These are phyloP conservation scores for Parambassis ranga DNA, from an alignment of 2,797 vertebrate genomes.

Conservation along the genomic window DNA sequence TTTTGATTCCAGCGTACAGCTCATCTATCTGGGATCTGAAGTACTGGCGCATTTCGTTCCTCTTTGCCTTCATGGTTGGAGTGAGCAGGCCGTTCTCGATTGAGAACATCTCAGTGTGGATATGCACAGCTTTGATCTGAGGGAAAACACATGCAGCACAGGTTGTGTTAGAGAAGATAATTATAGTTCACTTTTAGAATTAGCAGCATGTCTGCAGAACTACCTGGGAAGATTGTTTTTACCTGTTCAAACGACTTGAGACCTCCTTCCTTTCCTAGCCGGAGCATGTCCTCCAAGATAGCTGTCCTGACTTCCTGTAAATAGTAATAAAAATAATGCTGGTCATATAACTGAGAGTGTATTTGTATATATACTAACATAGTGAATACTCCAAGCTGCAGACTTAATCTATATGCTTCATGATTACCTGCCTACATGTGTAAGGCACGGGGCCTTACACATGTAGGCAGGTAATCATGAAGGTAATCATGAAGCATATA, in stretches of 20 bases:
- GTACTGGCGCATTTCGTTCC: slow-evolving; percentile 83
- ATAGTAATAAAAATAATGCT: not conserved
- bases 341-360: too few relatives aligned
- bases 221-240: not conserved
- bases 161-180: not conserved
- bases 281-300: slow-evolving; percentile 87
- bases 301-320: slow-evolving; percentile 83
- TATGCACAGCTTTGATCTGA: slow-evolving; percentile 87
- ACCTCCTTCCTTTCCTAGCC: slow-evolving; percentile 86
- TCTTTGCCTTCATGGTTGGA: slow-evolving; percentile 94
- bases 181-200: not conserved
- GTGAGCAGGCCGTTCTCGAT: slow-evolving; percentile 91
- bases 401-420: too few relatives aligned
- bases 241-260: slow-evolving; percentile 98
- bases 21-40: slow-evolving; percentile 90
- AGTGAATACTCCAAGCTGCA: too few relatives aligned
- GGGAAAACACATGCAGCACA: slow-evolving; percentile 7
- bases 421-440: too few relatives aligned
- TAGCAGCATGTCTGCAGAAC: not conserved
- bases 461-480: too few relatives aligned
- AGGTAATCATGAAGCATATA: too few relatives aligned
- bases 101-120: slow-evolving; percentile 89
- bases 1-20: slow-evolving; percentile 86
- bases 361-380: too few relatives aligned
- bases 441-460: too few relatives aligned